These are phyloP conservation scores for Zhuqinia jingwanae DNA, from an alignment of 2,888 invertebrate genomes.

Conservation along the genomic window DNA sequence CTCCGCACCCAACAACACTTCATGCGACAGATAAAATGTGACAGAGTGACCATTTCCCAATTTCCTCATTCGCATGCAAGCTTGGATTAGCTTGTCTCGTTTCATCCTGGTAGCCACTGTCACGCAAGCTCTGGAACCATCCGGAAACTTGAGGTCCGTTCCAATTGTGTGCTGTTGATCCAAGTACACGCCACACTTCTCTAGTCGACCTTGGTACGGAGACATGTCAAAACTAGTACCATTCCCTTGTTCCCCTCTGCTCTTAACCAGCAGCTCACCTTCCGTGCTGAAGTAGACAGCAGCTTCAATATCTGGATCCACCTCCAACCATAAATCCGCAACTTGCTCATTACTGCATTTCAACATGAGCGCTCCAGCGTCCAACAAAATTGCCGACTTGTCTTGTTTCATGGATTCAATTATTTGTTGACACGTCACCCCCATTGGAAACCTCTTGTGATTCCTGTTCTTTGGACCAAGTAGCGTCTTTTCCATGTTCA, in stretches of 20 bases:
- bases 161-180: constrained; percentile 67
- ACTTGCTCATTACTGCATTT: constrained; percentile 61
- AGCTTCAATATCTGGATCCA: constrained; percentile 48
- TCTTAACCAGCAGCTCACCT: constrained; percentile 50
- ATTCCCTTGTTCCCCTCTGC: neutral
- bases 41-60: constrained; percentile 45
- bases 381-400: constrained; percentile 7
- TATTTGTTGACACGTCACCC: constrained; percentile 30
- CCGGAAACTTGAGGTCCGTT: constrained; percentile 57
- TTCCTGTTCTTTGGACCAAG: constrained; percentile 45
- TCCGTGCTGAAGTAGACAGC: constrained; percentile 53
- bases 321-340: constrained; percentile 73
- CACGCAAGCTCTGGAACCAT: constrained; percentile 44
- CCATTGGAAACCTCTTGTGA: neutral
- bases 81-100: constrained; percentile 59
- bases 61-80: constrained; percentile 59
- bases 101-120: constrained; percentile 46
- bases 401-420: constrained; percentile 45
- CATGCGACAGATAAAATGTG: constrained; percentile 68
- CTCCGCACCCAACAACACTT: constrained; percentile 28
- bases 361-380: constrained; percentile 76
- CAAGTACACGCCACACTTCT: constrained; percentile 58
- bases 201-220: constrained; percentile 19
- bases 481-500: constrained; percentile 48
- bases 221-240: constrained; percentile 45